Conservation (phyloP, 2,888 invertebrate genomes). For the Lasioglossum marginatum region DNA sequence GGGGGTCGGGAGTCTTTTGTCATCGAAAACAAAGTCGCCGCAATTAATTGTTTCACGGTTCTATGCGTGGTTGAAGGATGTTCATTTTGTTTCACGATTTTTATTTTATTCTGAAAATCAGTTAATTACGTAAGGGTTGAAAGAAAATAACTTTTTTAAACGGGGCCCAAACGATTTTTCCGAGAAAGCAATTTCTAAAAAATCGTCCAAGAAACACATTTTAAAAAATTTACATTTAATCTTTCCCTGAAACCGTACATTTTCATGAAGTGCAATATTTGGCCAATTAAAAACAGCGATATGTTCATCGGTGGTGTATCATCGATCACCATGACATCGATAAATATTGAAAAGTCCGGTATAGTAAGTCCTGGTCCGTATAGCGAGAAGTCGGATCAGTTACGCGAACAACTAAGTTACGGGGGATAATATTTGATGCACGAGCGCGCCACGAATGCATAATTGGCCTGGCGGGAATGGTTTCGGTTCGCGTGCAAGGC, state of each 20-base stretch:
- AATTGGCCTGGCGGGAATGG: conserved; percentile 24
- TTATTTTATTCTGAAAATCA: not conserved
- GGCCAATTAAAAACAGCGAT: not conserved
- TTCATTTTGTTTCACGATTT: not conserved
- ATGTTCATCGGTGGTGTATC: not conserved
- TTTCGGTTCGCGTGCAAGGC: conserved; percentile 5
- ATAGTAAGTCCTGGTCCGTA: too few species aligned
- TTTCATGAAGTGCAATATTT: not conserved
- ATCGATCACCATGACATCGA: not conserved
- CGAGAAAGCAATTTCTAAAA: too few species aligned
- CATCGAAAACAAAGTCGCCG: conserved; percentile 7
- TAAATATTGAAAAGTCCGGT: not conserved
- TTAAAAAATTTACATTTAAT: not conserved
- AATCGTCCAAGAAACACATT: not conserved
- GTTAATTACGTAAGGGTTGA: too few species aligned
- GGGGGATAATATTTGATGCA: conserved; percentile 1
- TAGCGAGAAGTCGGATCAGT: not conserved
- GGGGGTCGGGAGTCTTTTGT: not conserved
- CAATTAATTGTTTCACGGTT: not conserved
- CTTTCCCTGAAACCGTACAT: not conserved
- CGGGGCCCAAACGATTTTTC: too few species aligned
- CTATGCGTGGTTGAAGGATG: not conserved
- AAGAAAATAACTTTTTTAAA: too few species aligned
- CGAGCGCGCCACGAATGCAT: conserved; percentile 16
- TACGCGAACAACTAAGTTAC: not conserved